Percentiles rank a stretch among this genome's conserved stretches.
These are phyloP conservation scores for Heliconius melpomene DNA, from an alignment of 1,140 invertebrate species.

Conservation along the genomic window DNA sequence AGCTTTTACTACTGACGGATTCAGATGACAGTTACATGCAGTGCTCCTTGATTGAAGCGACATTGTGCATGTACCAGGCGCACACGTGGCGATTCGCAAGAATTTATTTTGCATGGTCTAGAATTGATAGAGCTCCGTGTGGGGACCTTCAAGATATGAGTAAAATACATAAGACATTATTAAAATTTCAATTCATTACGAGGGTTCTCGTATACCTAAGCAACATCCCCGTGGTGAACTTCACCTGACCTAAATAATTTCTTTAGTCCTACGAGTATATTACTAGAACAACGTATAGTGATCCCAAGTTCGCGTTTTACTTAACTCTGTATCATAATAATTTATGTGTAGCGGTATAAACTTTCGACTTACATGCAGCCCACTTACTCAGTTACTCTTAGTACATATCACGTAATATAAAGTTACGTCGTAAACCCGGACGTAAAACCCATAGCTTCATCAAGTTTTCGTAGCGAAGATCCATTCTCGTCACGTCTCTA, in stretches of 20 bases:
- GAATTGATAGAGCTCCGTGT: too few relatives aligned
- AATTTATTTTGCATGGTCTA: too few relatives aligned
- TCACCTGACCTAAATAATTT: background rate
- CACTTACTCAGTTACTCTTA: slow-evolving; percentile 28
- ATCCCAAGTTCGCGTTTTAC: background rate
- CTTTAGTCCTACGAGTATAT: background rate
- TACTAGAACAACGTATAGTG: background rate
- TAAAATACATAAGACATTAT: too few relatives aligned
- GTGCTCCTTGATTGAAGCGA: too few relatives aligned
- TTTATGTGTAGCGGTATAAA: slow-evolving; percentile 18
- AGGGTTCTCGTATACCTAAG: too few relatives aligned
- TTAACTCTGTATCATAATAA: slow-evolving; percentile 6
- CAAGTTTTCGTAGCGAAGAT: slow-evolving; percentile 37
- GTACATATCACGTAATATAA: slow-evolving; percentile 21
- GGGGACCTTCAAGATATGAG: too few relatives aligned
- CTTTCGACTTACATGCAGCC: slow-evolving; percentile 16
- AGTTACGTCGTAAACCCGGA: slow-evolving; percentile 17
- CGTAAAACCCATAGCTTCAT: slow-evolving; percentile 29
- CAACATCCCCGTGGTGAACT: background rate
- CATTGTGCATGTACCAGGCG: too few relatives aligned
- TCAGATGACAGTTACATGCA: too few relatives aligned
- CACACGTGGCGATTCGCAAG: too few relatives aligned
- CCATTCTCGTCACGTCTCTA: slow-evolving; percentile 59
- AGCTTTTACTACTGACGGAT: too few relatives aligned
- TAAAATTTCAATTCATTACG: too few relatives aligned